phyloP scores from a whole-genome alignment of 2,888 invertebrate genomes.

The Pristionchus exspectatus region DNA sequence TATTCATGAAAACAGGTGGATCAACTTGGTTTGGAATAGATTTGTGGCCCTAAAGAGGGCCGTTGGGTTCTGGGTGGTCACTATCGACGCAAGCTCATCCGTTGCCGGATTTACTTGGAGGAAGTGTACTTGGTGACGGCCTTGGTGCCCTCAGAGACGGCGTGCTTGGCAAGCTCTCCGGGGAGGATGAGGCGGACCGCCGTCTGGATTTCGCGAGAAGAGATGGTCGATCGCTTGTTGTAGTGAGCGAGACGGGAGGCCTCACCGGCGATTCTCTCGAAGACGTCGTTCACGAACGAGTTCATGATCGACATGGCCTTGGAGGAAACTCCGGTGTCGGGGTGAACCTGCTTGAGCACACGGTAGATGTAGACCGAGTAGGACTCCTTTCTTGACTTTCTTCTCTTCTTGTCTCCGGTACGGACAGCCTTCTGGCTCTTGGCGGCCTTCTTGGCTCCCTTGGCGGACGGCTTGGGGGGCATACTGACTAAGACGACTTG shows the following conservation, averaged over 20 bases:
- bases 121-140: slow-evolving; percentile 56
- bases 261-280: slow-evolving; percentile 85
- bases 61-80: slow-evolving; percentile 65
- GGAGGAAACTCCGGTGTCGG: slow-evolving; percentile 85
- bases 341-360: slow-evolving; percentile 82
- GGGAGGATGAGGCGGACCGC: slow-evolving; percentile 56
- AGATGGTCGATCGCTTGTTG: slow-evolving; percentile 85
- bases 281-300: slow-evolving; percentile 86
- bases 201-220: slow-evolving; percentile 85
- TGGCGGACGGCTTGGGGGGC: too few species aligned
- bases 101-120: slow-evolving; percentile 50
- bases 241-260: slow-evolving; percentile 83
- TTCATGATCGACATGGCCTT: slow-evolving; percentile 88
- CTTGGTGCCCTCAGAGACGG: slow-evolving; percentile 55
- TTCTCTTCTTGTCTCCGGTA: slow-evolving; percentile 77
- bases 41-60: slow-evolving; percentile 74
- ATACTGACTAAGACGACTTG: too few species aligned
- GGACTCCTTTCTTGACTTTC: slow-evolving; percentile 74
- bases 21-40: slow-evolving; percentile 38
- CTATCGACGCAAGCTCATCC: slow-evolving; percentile 26
- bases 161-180: slow-evolving; percentile 55
- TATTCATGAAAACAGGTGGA: neutral
- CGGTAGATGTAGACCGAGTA: slow-evolving; percentile 83
- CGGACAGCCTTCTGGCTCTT: slow-evolving; percentile 67
- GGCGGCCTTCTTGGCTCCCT: too few species aligned